Evolutionary conservation across 2,888 invertebrate species (phyloP).

Genomic region (Spialia ferax): DNA sequence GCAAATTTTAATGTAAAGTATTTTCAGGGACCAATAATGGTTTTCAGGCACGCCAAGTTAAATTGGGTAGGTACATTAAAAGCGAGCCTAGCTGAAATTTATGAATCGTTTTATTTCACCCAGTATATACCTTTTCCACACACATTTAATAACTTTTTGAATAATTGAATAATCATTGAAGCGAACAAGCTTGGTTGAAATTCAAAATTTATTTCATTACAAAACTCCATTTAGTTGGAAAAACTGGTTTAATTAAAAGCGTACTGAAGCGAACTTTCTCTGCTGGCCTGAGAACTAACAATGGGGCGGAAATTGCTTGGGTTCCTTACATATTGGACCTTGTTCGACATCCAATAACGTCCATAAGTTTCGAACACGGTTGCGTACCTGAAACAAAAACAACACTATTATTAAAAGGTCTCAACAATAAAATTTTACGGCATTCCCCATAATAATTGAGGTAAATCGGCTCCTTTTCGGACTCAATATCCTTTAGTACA

Average conservation of each 20-base stretch:
- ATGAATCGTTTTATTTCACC: constrained; percentile 7
- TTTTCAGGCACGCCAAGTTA: constrained; percentile 24
- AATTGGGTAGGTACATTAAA: constrained; percentile 9
- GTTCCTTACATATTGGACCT: constrained; percentile 36
- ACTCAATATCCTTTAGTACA: background rate
- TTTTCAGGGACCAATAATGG: constrained; percentile 17
- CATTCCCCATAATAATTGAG: constrained; percentile 15
- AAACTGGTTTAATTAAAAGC: constrained; percentile 39
- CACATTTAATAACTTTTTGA: constrained; percentile 28
- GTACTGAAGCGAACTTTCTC: constrained; percentile 35
- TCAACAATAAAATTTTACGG: constrained; percentile 31
- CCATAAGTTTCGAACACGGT: constrained; percentile 30
- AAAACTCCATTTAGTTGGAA: constrained; percentile 37
- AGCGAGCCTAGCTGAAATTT: constrained; percentile 11
- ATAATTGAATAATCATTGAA: constrained; percentile 20
- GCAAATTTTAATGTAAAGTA: constrained; percentile 16
- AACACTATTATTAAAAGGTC: constrained; percentile 30
- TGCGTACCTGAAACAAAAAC: constrained; percentile 43
- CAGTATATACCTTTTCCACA: background rate
- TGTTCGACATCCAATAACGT: constrained; percentile 39
- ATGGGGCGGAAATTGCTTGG: constrained; percentile 33
- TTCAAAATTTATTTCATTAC: constrained; percentile 39
- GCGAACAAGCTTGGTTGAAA: constrained; percentile 27
- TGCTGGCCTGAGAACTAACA: constrained; percentile 35
- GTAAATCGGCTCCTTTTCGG: constrained; percentile 1